Evolutionary conservation across 2,888 invertebrate species (phyloP), one percentile per base, ranked within the genome.

Genomic region (Perizoma flavofasciatum): DNA sequence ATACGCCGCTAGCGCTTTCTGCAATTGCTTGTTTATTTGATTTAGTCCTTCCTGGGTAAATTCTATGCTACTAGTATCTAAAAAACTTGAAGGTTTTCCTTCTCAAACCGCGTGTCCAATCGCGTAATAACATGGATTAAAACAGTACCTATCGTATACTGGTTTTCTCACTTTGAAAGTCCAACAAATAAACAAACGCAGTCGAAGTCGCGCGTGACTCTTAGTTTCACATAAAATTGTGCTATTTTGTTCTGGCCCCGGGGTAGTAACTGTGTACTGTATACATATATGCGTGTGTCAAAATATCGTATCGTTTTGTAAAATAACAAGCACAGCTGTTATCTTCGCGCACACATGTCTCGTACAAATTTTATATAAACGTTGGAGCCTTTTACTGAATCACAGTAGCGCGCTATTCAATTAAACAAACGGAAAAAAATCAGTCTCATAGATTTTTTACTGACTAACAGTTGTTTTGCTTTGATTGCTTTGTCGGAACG

Each of bases 311-410:
- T 71, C 69, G 69, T 77, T 74, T 70, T 71, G 69, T 71, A 65
- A 77, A 77, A 78, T 74, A 81, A 78, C 79, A 75, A 75, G 70
- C 69, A 63, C 74, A 72, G 64, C 71, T 70, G 71, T 70, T 72
- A 64, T 68, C 66, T 65, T 73, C 67, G 70, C 70, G 72, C 70
- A 68, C 74, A 74, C 66, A 68, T 68, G 65, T 64, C 62, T 63
- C 61, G 49, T 66, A 67, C 66, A 76, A 78, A 67, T 74, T 77
- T 74, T 74, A 76, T 73, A 73, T 72, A 77, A 77, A 72, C 71
- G 32, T 39, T 72, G 72, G 66, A 70, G 67, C 70, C 65, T 70
- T 70, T 77, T 74, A 76, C 74, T 72, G 73, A 78, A 75, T 43
- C n/a, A 48, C 56, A 72, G 73, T 73, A 72, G 74, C 74, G 74